Evolutionary conservation across 53 echinoderm and acorn worm genomes (phyloP).

Genomic region (Astropecten irregularis): DNA sequence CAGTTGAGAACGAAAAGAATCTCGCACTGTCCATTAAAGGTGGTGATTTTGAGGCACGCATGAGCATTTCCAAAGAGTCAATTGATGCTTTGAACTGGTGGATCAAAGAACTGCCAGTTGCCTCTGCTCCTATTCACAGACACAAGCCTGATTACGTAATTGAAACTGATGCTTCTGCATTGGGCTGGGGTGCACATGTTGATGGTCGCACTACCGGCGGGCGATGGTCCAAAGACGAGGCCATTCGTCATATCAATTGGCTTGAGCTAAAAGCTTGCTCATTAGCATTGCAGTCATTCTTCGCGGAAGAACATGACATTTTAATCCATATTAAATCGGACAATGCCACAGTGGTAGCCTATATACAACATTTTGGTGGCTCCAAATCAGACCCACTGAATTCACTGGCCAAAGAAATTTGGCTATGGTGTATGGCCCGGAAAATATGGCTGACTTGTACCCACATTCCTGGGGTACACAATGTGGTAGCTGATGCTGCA

Average conservation of each 20-base stretch:
- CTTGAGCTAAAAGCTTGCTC: slow-evolving; percentile 48
- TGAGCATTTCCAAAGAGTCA: not conserved
- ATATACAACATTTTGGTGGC: slow-evolving; percentile 51
- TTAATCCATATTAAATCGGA: slow-evolving; percentile 39
- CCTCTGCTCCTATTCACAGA: not conserved
- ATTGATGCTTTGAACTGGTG: not conserved
- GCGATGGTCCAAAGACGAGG: slow-evolving; percentile 44
- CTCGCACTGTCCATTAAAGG: not conserved
- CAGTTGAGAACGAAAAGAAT: not conserved
- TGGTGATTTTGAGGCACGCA: not conserved
- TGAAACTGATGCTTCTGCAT: slow-evolving; percentile 60
- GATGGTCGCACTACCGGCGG: slow-evolving; percentile 37
- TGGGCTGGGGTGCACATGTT: slow-evolving; percentile 70
- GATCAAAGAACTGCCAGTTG: not conserved
- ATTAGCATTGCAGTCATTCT: slow-evolving; percentile 57
- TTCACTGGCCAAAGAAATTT: slow-evolving; percentile 33
- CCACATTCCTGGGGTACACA: slow-evolving; percentile 59
- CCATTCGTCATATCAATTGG: slow-evolving; percentile 55
- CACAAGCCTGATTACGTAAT: not conserved
- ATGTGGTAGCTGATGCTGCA: slow-evolving; percentile 52
- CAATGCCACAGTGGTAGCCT: slow-evolving; percentile 52
- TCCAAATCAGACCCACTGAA: slow-evolving; percentile 15
- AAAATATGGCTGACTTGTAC: slow-evolving; percentile 44
- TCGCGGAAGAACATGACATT: not conserved
- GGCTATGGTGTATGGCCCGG: slow-evolving; percentile 44